Conservation (phyloP, 2,888 invertebrate genomes). For the Mythimna pallens region DNA sequence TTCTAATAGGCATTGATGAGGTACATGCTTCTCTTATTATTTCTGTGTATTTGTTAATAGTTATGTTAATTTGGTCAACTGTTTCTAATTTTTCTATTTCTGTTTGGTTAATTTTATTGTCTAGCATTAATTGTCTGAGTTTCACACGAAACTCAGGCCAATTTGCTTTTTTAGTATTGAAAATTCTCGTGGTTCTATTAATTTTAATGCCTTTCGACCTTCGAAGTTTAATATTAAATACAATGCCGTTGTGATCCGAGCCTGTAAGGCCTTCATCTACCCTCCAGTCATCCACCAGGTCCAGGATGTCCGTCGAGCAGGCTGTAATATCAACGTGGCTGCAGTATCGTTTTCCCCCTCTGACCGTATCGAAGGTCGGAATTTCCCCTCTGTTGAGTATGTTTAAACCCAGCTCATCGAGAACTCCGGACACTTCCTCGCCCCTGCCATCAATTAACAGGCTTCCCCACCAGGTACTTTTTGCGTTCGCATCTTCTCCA, state of each 20-base stretch:
- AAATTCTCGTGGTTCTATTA: too few relatives aligned
- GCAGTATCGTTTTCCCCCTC: neutral
- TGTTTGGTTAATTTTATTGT: too few relatives aligned
- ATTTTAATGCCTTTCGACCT: neutral
- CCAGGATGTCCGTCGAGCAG: slow-evolving; percentile 14
- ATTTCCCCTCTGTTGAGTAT: neutral
- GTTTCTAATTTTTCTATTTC: too few relatives aligned
- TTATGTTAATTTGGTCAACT: too few relatives aligned
- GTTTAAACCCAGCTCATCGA: neutral
- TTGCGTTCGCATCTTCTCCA: neutral
- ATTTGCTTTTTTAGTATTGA: too few relatives aligned
- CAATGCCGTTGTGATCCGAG: slow-evolving; percentile 60
- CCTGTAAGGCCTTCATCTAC: slow-evolving; percentile 32
- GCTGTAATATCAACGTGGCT: neutral
- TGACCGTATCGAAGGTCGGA: too few relatives aligned
- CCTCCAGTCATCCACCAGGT: slow-evolving; percentile 31
- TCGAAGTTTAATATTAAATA: slow-evolving; percentile 38
- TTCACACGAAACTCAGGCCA: too few relatives aligned
- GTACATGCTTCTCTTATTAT: too few relatives aligned
- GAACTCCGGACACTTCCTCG: slow-evolving; percentile 5
- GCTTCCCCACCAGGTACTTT: neutral
- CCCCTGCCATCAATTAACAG: neutral
- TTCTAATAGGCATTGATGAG: too few relatives aligned
- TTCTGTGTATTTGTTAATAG: too few relatives aligned
- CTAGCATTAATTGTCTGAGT: too few relatives aligned